A percentile compares a stretch with the other conserved stretches of the same genome.
Evolutionary conservation across 2,797 vertebrate genomes (phyloP).

Genomic region (Esox lucius): DNA sequence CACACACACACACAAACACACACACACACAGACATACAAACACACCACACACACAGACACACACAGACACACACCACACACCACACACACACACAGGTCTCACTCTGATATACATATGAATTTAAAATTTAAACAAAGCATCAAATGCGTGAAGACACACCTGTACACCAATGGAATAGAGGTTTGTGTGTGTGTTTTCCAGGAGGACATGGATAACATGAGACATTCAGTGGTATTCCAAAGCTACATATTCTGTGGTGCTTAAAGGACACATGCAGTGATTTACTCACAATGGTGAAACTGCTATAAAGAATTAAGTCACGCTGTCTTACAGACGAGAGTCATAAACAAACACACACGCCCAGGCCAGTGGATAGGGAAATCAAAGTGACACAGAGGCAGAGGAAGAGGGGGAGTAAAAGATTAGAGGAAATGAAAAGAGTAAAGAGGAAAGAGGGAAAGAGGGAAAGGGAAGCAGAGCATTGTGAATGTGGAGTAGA

Average conservation of each 20-base stretch:
- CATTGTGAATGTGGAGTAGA: constrained; percentile 65
- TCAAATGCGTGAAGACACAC: constrained; percentile 33
- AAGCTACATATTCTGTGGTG: constrained; percentile 52
- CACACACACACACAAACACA: constrained; percentile 27
- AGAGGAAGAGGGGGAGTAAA: constrained; percentile 66
- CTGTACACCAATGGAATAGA: constrained; percentile 21
- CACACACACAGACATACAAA: constrained; percentile 11
- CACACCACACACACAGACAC: constrained; percentile 3
- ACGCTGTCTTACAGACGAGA: constrained; percentile 61
- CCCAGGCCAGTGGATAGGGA: constrained; percentile 79
- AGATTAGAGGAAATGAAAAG: constrained; percentile 82
- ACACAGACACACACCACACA: constrained; percentile 8
- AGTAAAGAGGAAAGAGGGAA: constrained; percentile 77
- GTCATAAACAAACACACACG: constrained; percentile 50
- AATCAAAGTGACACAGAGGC: constrained; percentile 79
- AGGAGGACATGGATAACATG: constrained; percentile 36
- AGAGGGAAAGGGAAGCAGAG: constrained; percentile 65
- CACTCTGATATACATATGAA: constrained; percentile 42
- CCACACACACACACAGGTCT: constrained; percentile 12
- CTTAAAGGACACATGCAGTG: constrained; percentile 57
- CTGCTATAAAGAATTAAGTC: constrained; percentile 71
- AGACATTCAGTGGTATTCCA: constrained; percentile 54
- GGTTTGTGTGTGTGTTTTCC: constrained; percentile 23
- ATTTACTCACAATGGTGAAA: constrained; percentile 61
- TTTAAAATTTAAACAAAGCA: constrained; percentile 42